Evolutionary conservation across 2,888 invertebrate species (phyloP).

Genomic region (Hyles lineata): DNA sequence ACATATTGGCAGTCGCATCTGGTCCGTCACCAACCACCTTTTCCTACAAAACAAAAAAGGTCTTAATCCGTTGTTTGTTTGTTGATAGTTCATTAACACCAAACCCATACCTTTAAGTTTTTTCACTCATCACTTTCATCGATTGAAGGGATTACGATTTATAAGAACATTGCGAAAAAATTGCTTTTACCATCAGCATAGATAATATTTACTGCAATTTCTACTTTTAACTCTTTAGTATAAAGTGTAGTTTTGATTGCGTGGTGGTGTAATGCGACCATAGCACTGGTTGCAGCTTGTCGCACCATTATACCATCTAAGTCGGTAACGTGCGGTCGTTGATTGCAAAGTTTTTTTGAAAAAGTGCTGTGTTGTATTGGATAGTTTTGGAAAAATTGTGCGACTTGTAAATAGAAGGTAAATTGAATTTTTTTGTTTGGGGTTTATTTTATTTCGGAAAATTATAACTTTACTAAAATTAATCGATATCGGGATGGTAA

Average conservation of each 20-base stretch:
- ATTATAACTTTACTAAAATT: too few relatives aligned
- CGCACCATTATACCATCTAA: slow-evolving; percentile 27
- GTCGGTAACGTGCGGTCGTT: slow-evolving; percentile 27
- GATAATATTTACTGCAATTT: neutral
- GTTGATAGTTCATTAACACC: neutral
- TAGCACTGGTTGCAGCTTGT: slow-evolving; percentile 14
- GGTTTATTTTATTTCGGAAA: too few relatives aligned
- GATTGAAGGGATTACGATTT: slow-evolving; percentile 22
- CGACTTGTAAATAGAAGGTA: neutral
- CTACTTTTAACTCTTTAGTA: neutral
- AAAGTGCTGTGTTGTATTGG: slow-evolving; percentile 13
- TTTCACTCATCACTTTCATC: slow-evolving; percentile 22
- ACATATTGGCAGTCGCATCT: too few relatives aligned
- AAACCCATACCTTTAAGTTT: neutral
- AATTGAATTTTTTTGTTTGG: neutral
- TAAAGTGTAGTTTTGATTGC: neutral
- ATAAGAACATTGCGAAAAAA: slow-evolving; percentile 24
- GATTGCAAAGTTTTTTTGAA: neutral
- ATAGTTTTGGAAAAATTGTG: neutral
- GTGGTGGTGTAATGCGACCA: neutral
- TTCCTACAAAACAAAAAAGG: too few relatives aligned
- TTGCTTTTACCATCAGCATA: slow-evolving; percentile 16
- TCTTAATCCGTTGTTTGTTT: too few relatives aligned
- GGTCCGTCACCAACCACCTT: too few relatives aligned
- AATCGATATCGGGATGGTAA: too few relatives aligned